Evolutionary conservation across 2,888 invertebrate species (phyloP).

Genomic region (Anodontia alba): DNA sequence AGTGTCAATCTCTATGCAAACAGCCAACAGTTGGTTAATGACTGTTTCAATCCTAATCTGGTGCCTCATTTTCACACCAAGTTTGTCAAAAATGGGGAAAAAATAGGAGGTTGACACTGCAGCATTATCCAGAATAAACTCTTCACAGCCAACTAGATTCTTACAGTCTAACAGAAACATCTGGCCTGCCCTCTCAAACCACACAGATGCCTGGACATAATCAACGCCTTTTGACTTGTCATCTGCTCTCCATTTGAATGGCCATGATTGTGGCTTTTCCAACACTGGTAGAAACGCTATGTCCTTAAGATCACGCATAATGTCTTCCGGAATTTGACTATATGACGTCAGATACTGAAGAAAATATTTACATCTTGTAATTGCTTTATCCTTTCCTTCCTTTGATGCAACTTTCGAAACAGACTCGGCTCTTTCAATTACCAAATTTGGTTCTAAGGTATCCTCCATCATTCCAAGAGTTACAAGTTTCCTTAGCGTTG

Average conservation of each 20-base stretch:
- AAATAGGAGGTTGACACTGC: too few species aligned
- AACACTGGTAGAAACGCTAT: slow-evolving; percentile 51
- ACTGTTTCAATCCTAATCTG: not conserved
- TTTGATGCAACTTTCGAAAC: not conserved
- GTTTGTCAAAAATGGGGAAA: not conserved
- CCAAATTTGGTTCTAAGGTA: not conserved
- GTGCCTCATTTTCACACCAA: not conserved
- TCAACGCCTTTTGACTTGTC: too few species aligned
- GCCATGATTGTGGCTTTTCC: slow-evolving; percentile 59
- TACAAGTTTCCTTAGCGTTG: not conserved
- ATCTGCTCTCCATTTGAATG: slow-evolving; percentile 22
- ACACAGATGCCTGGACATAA: too few species aligned
- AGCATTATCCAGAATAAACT: not conserved
- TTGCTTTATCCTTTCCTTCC: not conserved
- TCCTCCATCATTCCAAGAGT: slow-evolving; percentile 12
- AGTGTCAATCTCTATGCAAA: not conserved
- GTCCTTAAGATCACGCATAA: not conserved
- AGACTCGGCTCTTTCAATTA: not conserved
- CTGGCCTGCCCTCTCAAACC: too few species aligned
- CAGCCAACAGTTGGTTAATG: not conserved
- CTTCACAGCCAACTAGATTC: not conserved
- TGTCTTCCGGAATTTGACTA: not conserved
- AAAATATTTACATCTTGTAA: not conserved
- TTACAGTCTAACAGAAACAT: not conserved
- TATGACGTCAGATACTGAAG: not conserved